Base-by-base conservation (phyloP, 2,113 vertebrate species). In the Numenius arquata region DNA sequence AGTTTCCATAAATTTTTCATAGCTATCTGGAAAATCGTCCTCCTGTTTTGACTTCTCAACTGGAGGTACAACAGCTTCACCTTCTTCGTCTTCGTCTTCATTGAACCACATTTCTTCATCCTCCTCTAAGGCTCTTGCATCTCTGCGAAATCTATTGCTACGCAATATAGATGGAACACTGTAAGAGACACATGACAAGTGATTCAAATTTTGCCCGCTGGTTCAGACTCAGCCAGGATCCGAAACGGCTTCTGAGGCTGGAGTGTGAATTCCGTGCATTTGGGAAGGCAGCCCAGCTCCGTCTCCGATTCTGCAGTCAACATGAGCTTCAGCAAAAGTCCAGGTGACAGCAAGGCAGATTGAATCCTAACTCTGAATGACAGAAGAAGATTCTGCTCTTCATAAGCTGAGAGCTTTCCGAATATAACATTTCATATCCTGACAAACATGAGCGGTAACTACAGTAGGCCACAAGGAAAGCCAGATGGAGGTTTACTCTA, bases 101-200 rank as follows among this genome's bases (percentile, higher is more conserved):
- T 99, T 99, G 96, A 99, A 99, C 99, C 99, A 99, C 98, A 99
- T 98, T 96, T 99, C 99, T 92, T 99, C 99, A 45, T 99, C 99
- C 38, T 99, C 99, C 41, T 99, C 99, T 94, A 99, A 84, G 8
- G 99, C 97, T 90, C 99, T 98, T 9, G 99, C 98, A 90, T 99
- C 99, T 95, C 99, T 98, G 48, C 99, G 99, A 94, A 99, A 99
- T 97, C 99, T 99, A 96, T 96, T 95, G 90, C 97, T 97, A 96
- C 97, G 98, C 89, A 98, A 92, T 97, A 98, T 98, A 97, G 98
- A 98, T 79, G 98, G 98, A 76, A 98, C 98, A 91, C 98, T 98
- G 97, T 90, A 98, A 97, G 95, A 98, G 96, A 98, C 82, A 97
- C 61, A 96, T 3, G 72, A 97, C 41, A 95, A 21, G 73, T 5